These are phyloP conservation scores for Oreochromis spilurus DNA, from an alignment of 2,113 vertebrate genomes.

Conservation along the genomic window DNA sequence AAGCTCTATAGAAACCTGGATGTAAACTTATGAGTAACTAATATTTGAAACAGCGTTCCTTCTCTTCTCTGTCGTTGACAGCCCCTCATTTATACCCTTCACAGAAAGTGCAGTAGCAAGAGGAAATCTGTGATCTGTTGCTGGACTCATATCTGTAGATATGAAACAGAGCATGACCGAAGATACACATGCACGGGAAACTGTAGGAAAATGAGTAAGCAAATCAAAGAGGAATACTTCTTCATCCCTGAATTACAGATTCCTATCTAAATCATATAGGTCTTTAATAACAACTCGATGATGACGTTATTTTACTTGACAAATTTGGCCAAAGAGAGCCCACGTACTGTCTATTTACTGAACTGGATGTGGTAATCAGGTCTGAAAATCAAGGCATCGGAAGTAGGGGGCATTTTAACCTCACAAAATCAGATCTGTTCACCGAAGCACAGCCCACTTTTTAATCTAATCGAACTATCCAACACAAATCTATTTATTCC, in stretches of 20 bases:
- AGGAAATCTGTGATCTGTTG: not conserved
- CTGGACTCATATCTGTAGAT: not conserved
- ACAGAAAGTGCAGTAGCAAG: conserved; percentile 3
- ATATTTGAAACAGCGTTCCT: not conserved
- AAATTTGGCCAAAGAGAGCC: not conserved
- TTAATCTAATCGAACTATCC: not conserved
- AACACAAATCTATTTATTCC: not conserved
- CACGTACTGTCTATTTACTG: rapidly evolving
- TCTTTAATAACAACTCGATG: not conserved
- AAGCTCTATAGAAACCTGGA: not conserved
- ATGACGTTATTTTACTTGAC: not conserved
- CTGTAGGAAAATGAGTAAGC: not conserved
- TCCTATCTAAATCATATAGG: rapidly evolving
- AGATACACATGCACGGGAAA: not conserved
- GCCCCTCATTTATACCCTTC: not conserved
- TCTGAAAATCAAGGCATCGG: not conserved
- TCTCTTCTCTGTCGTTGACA: not conserved
- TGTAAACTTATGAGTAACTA: not conserved
- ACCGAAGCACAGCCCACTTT: not conserved
- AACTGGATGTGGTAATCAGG: not conserved
- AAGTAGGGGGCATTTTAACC: not conserved
- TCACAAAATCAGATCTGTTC: not conserved
- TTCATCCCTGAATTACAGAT: not conserved
- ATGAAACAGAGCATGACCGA: not conserved
- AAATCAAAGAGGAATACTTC: not conserved